Evolutionary conservation across 2,888 invertebrate genomes (phyloP).

Genomic region (Leptinotarsa juncta): DNA sequence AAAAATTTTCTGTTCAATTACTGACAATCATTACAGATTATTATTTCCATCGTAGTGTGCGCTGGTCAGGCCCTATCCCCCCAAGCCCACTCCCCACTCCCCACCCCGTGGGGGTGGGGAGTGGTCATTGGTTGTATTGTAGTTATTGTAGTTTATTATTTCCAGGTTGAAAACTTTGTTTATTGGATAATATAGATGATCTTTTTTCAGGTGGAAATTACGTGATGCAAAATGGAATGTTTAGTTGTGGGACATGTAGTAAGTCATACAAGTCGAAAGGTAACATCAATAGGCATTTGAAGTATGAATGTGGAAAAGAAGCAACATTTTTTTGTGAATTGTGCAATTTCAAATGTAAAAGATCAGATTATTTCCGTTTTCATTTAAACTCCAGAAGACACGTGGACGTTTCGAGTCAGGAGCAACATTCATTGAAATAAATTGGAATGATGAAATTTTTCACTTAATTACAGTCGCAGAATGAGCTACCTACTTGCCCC

Average conservation of each 20-base stretch:
- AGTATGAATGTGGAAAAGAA: constrained; percentile 30
- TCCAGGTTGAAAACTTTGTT: neutral
- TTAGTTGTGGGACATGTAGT: constrained; percentile 15
- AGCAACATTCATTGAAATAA: neutral
- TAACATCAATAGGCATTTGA: constrained; percentile 26
- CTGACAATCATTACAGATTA: neutral
- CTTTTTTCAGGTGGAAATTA: neutral
- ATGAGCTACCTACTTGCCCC: no score
- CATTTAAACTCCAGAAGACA: constrained; percentile 21
- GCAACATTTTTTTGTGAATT: constrained; percentile 27
- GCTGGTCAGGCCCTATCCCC: no score
- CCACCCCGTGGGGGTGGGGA: no score
- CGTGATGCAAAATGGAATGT: neutral
- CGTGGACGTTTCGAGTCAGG: neutral
- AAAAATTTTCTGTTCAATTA: no score
- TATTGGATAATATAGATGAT: neutral
- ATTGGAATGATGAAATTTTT: neutral
- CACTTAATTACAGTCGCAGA: no score
- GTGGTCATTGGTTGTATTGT: no score
- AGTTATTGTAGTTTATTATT: no score
- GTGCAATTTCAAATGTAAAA: constrained; percentile 29
- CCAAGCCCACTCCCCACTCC: no score
- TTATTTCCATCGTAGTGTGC: no score
- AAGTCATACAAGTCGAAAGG: constrained; percentile 31
- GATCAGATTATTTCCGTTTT: constrained; percentile 6